These are phyloP conservation scores for Drosophila navojoa DNA, from an alignment of 1,140 invertebrate genomes.

Conservation along the genomic window DNA sequence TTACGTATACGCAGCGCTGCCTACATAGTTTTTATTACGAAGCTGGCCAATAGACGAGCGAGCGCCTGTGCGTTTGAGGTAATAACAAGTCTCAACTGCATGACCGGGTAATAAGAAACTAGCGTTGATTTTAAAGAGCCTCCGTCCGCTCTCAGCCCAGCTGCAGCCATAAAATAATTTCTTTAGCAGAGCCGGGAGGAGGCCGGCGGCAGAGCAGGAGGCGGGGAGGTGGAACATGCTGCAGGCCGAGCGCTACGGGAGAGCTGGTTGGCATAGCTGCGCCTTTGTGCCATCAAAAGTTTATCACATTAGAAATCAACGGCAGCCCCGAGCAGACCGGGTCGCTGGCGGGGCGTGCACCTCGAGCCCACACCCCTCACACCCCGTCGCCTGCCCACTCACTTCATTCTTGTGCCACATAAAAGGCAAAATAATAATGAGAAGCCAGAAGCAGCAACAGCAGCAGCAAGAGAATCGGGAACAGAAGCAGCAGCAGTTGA, in stretches of 20 bases:
- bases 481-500: slow-evolving; percentile 14
- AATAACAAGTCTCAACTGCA: slow-evolving; percentile 64
- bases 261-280: slow-evolving; percentile 18
- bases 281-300: slow-evolving; percentile 60
- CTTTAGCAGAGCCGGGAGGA: neutral
- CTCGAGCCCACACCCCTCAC: neutral
- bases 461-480: slow-evolving; percentile 28
- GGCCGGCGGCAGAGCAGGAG: neutral
- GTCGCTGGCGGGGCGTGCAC: slow-evolving; percentile 7
- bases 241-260: slow-evolving; percentile 13
- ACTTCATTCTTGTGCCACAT: slow-evolving; percentile 52
- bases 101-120: slow-evolving; percentile 56
- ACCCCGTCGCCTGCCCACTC: neutral
- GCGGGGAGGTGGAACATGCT: slow-evolving; percentile 1
- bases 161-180: slow-evolving; percentile 36
- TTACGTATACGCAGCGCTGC: slow-evolving; percentile 68
- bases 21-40: slow-evolving; percentile 58
- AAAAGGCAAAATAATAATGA: slow-evolving; percentile 79
- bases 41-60: slow-evolving; percentile 25
- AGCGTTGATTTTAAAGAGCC: slow-evolving; percentile 52
- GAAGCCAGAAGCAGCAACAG: slow-evolving; percentile 56
- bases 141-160: slow-evolving; percentile 18
- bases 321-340: slow-evolving; percentile 43
- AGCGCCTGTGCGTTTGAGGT: slow-evolving; percentile 49
- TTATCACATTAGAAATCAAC: slow-evolving; percentile 75